Evolutionary conservation across 1,140 invertebrate genomes (phyloP), one percentile per base, ranked within the genome.

Genomic region (Drosophila baimaii): DNA sequence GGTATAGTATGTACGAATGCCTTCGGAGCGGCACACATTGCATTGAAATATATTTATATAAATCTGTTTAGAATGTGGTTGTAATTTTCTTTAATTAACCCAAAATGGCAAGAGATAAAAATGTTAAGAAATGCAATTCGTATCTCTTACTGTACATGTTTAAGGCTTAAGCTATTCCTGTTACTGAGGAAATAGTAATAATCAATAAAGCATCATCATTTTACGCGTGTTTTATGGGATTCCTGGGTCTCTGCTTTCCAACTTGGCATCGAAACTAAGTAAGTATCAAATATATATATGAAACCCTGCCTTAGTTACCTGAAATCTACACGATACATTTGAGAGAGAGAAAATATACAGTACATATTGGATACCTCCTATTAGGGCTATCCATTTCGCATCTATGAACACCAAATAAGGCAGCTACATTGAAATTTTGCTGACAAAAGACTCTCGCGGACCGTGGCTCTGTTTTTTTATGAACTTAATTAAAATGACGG

Each of bases 401-500:
- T 31, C 44, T 39, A 41, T 41, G 39, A 23, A 31, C 62, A 54
- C 41, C 43, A 43, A 71, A 52, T 54, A 61, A 31, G 49, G 37
- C 35, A 73, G 52, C 47, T 47, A 77, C 58, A 52, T 59, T 57
- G 73, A 31, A 75, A 31, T 57, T 35, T 70, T 64, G 81, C 85
- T 78, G 73, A 72, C 74, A 89, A 89, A 89, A 89, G 85, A 73
- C 84, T 63, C 70, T 84, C 85, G 77, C 68, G 51, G 51, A 75
- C 69, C 47, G 68, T 44, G 51, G 69, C 61, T 51, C 54, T 91
- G 90, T 89, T 85, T 86, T 91, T 90, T 91, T 90, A 91, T 86
- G 51, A 86, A 91, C 77, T 91, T 91, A 91, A 91, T 91, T 86
- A 91, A 90, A 90, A 91, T 63, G 82, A 90, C 77, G 73, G 80